These are phyloP conservation scores for Muscicapa striata DNA, from an alignment of 2,797 vertebrate genomes.

Conservation along the genomic window DNA sequence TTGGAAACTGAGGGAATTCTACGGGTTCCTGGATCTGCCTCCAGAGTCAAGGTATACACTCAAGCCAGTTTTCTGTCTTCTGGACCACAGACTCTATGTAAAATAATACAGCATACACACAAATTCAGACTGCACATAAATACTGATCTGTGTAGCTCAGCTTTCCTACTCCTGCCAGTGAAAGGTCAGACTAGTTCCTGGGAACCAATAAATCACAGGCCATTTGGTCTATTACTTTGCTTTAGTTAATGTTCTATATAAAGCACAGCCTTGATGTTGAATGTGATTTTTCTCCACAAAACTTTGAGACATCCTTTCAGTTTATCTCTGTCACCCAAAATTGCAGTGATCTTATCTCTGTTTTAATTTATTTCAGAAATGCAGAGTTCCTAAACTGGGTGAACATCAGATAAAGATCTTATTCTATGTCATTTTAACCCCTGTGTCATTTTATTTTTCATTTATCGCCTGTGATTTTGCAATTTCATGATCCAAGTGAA, in stretches of 20 bases:
- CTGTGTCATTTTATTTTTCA: slow-evolving; percentile 35
- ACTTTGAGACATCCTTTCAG: not conserved
- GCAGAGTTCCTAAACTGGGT: not conserved
- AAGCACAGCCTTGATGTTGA: not conserved
- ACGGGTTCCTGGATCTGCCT: slow-evolving; percentile 91
- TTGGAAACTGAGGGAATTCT: slow-evolving; percentile 96
- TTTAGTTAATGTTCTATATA: slow-evolving; percentile 15
- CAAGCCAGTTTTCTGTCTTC: not conserved
- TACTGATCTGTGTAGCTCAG: not conserved
- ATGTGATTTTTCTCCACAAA: not conserved
- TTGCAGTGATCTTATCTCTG: slow-evolving; percentile 32
- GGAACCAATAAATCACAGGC: slow-evolving; percentile 35
- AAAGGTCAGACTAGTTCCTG: slow-evolving; percentile 39
- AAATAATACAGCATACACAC: not conserved
- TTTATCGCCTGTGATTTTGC: slow-evolving; percentile 15
- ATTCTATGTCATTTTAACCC: slow-evolving; percentile 27
- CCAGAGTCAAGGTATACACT: slow-evolving; percentile 88
- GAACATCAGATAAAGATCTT: slow-evolving; percentile 40
- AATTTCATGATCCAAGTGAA: slow-evolving; percentile 11
- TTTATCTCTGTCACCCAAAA: slow-evolving; percentile 13
- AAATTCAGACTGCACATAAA: not conserved
- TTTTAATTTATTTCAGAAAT: slow-evolving; percentile 46
- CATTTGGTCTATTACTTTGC: not conserved
- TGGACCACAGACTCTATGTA: not conserved
- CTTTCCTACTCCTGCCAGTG: not conserved